These are phyloP conservation scores for Gymnothorax reevesii DNA, from an alignment of 2,797 vertebrate species.

Conservation along the genomic window DNA sequence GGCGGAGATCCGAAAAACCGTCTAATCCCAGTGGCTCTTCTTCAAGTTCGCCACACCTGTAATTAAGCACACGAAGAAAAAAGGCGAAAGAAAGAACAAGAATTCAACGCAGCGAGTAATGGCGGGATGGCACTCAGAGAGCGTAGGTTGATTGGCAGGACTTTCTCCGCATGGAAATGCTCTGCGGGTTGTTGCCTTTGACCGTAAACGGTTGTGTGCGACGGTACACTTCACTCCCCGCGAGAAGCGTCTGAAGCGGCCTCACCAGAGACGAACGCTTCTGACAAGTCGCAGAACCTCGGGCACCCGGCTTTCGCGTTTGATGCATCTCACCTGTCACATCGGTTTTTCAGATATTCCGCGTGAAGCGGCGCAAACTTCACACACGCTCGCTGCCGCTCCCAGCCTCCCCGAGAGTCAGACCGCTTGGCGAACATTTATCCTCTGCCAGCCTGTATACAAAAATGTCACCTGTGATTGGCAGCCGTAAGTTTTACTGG, in stretches of 20 bases:
- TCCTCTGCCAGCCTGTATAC: background rate
- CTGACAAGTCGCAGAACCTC: constrained; percentile 11
- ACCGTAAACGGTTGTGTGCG: background rate
- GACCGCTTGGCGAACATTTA: background rate
- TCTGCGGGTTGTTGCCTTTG: background rate
- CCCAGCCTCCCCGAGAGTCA: background rate
- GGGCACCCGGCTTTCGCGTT: background rate
- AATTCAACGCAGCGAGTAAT: background rate
- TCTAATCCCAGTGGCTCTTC: background rate
- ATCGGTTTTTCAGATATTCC: background rate
- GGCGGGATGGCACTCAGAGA: background rate
- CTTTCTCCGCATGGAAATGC: background rate
- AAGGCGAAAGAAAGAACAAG: background rate
- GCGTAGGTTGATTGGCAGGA: background rate
- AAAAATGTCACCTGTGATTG: background rate
- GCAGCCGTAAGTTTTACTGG: constrained; percentile 1
- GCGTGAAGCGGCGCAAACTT: background rate
- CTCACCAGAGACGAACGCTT: background rate
- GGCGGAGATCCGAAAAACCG: background rate
- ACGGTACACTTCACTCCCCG: background rate
- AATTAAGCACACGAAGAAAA: background rate
- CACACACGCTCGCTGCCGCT: background rate
- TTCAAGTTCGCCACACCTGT: background rate
- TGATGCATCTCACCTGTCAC: constrained; percentile 5
- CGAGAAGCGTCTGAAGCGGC: background rate